Conservation (phyloP, 2,797 vertebrate species). For the Danio aesculapii region DNA sequence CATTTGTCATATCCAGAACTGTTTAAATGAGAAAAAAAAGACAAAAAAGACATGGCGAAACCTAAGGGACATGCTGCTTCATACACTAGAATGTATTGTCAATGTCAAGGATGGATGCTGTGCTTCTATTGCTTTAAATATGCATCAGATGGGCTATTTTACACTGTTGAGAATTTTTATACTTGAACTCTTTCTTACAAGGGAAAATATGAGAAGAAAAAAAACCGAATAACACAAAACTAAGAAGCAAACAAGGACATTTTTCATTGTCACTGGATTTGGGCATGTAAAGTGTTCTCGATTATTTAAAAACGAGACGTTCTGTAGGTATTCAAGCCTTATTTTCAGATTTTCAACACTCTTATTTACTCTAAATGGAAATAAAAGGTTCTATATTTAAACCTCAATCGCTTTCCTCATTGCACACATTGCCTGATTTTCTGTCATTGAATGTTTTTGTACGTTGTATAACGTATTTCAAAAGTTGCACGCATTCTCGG, state of each 20-base stretch:
- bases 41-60: too few relatives aligned
- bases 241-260: slow-evolving; percentile 77
- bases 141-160: slow-evolving; percentile 95
- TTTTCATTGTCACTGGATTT: slow-evolving; percentile 96
- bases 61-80: slow-evolving; percentile 89
- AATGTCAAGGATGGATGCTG: slow-evolving; percentile 90
- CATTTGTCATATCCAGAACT: slow-evolving; percentile 75
- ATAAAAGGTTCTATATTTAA: slow-evolving; percentile 85
- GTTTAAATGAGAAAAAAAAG: slow-evolving; percentile 66
- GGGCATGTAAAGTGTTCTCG: slow-evolving; percentile 90
- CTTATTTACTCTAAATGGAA: slow-evolving; percentile 89
- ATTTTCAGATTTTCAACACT: slow-evolving; percentile 91
- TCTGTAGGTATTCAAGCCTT: slow-evolving; percentile 90
- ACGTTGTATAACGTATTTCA: slow-evolving; percentile 11
- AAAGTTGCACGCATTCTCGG: not conserved
- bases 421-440: slow-evolving; percentile 41
- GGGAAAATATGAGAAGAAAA: slow-evolving; percentile 94
- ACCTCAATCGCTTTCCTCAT: slow-evolving; percentile 60
- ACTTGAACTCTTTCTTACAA: slow-evolving; percentile 99
- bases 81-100: slow-evolving; percentile 88
- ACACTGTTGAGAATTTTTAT: slow-evolving; percentile 99
- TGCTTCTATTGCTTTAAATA: slow-evolving; percentile 94
- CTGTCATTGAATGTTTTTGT: too few relatives aligned
- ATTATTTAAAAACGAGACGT: slow-evolving; percentile 89
- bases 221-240: slow-evolving; percentile 58